Evolutionary conservation across 2,113 vertebrate species (phyloP).

Genomic region (Mustela lutreola): DNA sequence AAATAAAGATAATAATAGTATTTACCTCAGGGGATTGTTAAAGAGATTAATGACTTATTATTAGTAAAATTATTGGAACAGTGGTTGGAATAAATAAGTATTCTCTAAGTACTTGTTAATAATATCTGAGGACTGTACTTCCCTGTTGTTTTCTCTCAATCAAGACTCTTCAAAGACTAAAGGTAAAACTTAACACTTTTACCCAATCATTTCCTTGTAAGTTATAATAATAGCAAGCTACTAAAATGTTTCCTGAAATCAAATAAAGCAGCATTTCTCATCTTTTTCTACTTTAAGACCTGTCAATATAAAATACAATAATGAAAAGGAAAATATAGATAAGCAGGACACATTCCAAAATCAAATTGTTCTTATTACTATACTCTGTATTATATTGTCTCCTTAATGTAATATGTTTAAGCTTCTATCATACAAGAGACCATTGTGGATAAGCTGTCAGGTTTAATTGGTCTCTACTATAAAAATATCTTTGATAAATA

Average conservation of each 20-base stretch:
- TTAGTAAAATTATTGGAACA: background rate
- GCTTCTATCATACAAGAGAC: constrained; percentile 73
- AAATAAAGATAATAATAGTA: background rate
- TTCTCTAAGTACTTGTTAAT: background rate
- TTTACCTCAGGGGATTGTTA: background rate
- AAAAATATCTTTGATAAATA: constrained; percentile 82
- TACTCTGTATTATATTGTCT: constrained; percentile 78
- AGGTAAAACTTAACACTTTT: background rate
- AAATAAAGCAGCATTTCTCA: constrained; percentile 28
- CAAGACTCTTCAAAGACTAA: background rate
- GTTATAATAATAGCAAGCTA: constrained; percentile 46
- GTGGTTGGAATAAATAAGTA: background rate
- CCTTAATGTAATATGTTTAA: constrained; percentile 78
- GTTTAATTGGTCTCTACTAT: constrained; percentile 83
- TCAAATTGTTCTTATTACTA: constrained; percentile 74
- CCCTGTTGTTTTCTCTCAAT: background rate
- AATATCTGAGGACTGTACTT: background rate
- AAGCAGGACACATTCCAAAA: constrained; percentile 64
- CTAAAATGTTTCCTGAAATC: background rate
- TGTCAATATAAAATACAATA: constrained; percentile 68
- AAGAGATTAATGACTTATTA: background rate
- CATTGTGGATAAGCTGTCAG: constrained; percentile 83
- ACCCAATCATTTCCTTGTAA: background rate
- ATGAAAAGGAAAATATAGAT: constrained; percentile 63
- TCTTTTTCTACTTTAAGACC: constrained; percentile 51